Conservation (phyloP, 2,797 vertebrate species). For the Pangasius macronema region DNA sequence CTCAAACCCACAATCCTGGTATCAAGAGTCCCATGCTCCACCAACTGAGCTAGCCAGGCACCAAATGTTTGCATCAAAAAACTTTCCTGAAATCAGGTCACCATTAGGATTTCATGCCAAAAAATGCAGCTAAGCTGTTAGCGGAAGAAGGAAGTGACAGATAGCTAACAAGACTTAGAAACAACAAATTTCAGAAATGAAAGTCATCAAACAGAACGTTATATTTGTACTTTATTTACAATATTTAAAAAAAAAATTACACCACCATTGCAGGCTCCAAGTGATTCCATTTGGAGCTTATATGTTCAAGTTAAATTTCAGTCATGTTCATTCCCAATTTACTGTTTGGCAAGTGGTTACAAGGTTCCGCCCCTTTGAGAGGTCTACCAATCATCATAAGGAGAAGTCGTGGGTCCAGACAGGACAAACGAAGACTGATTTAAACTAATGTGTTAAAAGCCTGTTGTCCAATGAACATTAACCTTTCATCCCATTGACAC, state of each 20-base stretch:
- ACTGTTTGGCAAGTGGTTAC: background rate
- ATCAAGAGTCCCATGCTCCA: too few species aligned
- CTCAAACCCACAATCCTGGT: too few species aligned
- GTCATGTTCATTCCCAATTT: background rate
- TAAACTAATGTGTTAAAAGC: background rate
- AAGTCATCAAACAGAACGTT: background rate
- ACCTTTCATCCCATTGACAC: background rate
- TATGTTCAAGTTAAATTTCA: background rate
- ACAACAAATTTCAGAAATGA: background rate
- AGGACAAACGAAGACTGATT: too few species aligned
- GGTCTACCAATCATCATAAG: too few species aligned
- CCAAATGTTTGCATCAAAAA: background rate
- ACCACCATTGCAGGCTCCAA: background rate
- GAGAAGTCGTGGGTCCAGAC: too few species aligned
- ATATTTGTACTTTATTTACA: background rate
- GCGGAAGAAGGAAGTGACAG: background rate
- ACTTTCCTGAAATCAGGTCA: background rate
- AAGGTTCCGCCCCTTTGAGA: background rate
- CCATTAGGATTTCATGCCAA: background rate
- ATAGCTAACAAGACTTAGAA: background rate
- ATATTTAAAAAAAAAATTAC: background rate
- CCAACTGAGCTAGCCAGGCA: too few species aligned
- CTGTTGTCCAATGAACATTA: background rate
- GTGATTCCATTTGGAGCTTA: background rate
- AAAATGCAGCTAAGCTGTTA: background rate